Evolutionary conservation across 2,888 invertebrate species (phyloP), one percentile per base, ranked within the genome.

Genomic region (Cataglyphis albicans): DNA sequence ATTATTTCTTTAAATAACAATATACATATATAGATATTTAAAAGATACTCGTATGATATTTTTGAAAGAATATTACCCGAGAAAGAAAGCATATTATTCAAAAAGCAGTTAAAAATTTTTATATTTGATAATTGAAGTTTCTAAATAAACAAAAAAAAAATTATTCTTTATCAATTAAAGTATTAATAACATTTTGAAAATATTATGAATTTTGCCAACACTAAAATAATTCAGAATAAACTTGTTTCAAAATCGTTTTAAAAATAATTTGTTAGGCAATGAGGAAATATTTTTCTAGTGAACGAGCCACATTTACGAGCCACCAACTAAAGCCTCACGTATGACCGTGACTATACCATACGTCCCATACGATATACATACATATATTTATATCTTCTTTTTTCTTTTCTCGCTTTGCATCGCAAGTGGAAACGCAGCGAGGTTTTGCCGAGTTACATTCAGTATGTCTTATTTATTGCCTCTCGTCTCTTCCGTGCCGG

Each of bases 391-490:
- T 76, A 52, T 9, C 59, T 67, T n/a, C 18, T 48, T n/a, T n/a
- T 18, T 48, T 57, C 29, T 29, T 29, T 41, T 12, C 12, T 52
- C 7, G 15, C 12, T 44, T 18, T 67, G 21, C 3, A 15, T 44
- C 64, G 68, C 67, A 78, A 81, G 85, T 82, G 81, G 80, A 87
- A 85, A 85, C 75, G 63, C 74, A 63, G 70, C 67, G 61, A 61
- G 81, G 65, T 84, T 84, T 83, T 38, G 65, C 82, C 68, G 84
- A 74, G 75, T 83, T 87, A 88, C 88, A 84, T 84, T 83, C 85
- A 67, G 80, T 88, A 84, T 87, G 84, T 88, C 89, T 91, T 90
- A 91, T 91, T 92, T 91, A 92, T 92, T 90, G 86, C 89, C 88
- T 83, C 76, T 73, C 84, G 78, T 76, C 87, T 72, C 64, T 65